A percentile compares a stretch with the other conserved stretches of the same genome.
phyloP scores from a whole-genome alignment of 2,797 vertebrate genomes.

The Tokudaia muenninki region DNA sequence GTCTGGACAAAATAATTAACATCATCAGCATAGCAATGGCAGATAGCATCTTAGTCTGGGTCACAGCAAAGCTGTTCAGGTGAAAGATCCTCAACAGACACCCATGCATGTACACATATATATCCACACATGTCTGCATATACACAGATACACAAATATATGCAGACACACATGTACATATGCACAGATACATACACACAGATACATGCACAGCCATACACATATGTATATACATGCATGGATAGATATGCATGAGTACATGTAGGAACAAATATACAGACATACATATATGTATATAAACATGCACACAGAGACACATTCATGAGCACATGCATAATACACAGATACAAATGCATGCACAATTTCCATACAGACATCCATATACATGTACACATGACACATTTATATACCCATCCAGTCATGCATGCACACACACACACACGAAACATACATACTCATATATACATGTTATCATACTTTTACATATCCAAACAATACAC shows the following conservation, averaged over 20 bases:
- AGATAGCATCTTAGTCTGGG: conserved; percentile 73
- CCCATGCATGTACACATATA: not conserved
- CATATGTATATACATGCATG: not conserved
- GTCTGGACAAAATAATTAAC: conserved; percentile 81
- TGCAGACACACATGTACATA: not conserved
- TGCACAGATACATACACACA: not conserved
- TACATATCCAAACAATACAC: not conserved
- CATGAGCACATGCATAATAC: not conserved
- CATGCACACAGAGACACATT: not conserved
- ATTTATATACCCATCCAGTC: not conserved
- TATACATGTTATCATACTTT: not conserved
- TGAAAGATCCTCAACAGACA: conserved; percentile 67
- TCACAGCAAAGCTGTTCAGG: conserved; percentile 59
- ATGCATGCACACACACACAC: not conserved
- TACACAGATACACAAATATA: not conserved
- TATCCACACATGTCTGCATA: not conserved
- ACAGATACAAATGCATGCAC: not conserved
- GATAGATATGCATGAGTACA: not conserved
- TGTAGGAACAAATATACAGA: not conserved
- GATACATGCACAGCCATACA: not conserved
- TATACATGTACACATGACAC: not conserved
- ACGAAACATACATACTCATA: not conserved
- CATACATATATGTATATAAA: not conserved
- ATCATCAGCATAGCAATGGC: conserved; percentile 72
- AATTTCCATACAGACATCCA: not conserved